Base-by-base conservation (phyloP, 2,113 vertebrate genomes). In the Neomonachus schauinslandi region DNA sequence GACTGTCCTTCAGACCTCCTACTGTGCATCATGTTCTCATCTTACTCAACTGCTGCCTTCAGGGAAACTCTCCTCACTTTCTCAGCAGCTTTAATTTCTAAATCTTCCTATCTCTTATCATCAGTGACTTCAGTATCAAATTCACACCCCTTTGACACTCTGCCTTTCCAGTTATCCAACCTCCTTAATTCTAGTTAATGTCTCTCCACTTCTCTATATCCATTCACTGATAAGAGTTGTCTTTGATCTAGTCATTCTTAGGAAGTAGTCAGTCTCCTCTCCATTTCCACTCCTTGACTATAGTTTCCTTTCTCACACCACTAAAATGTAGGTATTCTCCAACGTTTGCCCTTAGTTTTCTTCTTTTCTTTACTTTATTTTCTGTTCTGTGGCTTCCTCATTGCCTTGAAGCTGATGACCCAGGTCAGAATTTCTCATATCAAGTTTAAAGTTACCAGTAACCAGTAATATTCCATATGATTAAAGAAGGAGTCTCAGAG, bases 311-410 rank as follows among this genome's bases (percentile, higher is more conserved):
- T 76, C 31, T 76, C 39, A 82, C 31, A 74, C 14, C 7, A 31
- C 53, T 74, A 39, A 96, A 92, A 51, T 39, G 39, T 3, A 63
- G n/a, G 24, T 51, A 76, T 49, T 83, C 63, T 91, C 81, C 28
- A 77, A 91, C 69, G 14, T 63, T 39, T 42, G 31, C 14, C 31
- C 28, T 71, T 39, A 77, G 6, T 31, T 72, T 84, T 89, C 51
- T 9, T 86, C 26, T 92, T 96, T 36, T 81, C 36, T 57, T 71
- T 80, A 71, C 83, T 83, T 26, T 88, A 63, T 93, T 83, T 76
- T 88, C 42, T 97, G 19, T 65, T 86, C 14, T 87, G 24, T 77
- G 12, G 3, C 59, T 87, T 81, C 36, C 3, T 96, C 53, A 89
- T 22, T 85, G 57, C 39, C 39, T 79, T 80, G 28, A 39, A 87